Evolutionary conservation across 2,113 vertebrate genomes (phyloP).

Genomic region (Platichthys flesus): DNA sequence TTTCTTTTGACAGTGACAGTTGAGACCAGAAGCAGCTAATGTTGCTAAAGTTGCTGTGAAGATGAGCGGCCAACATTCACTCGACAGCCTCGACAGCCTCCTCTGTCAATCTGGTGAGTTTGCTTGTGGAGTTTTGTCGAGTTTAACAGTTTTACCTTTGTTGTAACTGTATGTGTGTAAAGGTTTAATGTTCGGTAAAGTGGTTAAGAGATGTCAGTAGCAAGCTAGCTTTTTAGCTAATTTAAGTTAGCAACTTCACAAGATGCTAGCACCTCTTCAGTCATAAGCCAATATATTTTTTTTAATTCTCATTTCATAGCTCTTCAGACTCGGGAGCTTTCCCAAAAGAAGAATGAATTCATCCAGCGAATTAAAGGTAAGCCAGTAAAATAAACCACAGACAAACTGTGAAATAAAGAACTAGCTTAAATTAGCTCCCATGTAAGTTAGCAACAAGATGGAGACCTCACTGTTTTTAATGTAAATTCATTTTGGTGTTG

Average conservation of each 20-base stretch:
- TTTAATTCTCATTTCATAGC: constrained; percentile 51
- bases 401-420: background rate
- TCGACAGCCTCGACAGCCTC: constrained; percentile 59
- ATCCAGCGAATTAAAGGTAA: constrained; percentile 73
- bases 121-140: background rate
- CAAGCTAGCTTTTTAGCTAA: constrained; percentile 2
- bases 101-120: constrained; percentile 75
- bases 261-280: background rate
- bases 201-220: background rate
- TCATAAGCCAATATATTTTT: background rate
- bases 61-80: constrained; percentile 62
- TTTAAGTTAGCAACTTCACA: background rate
- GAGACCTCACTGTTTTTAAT: background rate
- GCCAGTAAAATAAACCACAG: background rate
- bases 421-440: background rate
- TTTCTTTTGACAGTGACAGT: no score
- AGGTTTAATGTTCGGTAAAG: background rate
- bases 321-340: constrained; percentile 72
- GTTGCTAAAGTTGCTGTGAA: background rate
- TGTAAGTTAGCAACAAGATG: background rate
- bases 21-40: background rate
- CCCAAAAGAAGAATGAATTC: constrained; percentile 71
- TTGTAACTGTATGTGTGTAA: background rate
- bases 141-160: background rate
- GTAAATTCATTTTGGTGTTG: background rate